Percentiles rank a stretch among this genome's conserved stretches.
Evolutionary conservation across 2,113 vertebrate species (phyloP).

Genomic region (mouse (Mus musculus)): DNA sequence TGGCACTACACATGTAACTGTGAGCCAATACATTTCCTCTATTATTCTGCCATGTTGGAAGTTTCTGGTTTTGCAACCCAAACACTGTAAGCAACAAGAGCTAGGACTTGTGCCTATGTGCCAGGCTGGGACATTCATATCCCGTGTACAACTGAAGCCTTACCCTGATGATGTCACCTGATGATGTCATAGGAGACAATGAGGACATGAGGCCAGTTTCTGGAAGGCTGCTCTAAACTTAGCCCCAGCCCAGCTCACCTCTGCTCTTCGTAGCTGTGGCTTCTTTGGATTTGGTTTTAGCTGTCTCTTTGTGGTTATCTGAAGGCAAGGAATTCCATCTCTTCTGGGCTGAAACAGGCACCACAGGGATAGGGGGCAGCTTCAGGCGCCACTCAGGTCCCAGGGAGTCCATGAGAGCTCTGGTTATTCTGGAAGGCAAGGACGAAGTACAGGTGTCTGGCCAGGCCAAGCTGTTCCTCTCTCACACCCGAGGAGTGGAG

Average conservation of each 20-base stretch:
- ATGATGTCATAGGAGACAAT: background rate
- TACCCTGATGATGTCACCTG: background rate
- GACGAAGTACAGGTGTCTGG: background rate
- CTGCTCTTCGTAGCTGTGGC: background rate
- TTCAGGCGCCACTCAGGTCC: conserved; percentile 93
- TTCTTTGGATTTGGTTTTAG: conserved; percentile 69
- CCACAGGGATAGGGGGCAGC: conserved; percentile 92
- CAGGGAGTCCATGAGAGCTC: conserved; percentile 91
- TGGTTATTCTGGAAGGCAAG: conserved; percentile 91
- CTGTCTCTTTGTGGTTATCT: conserved; percentile 43
- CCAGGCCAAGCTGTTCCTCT: background rate
- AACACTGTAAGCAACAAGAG: background rate
- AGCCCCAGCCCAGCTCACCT: conserved; percentile 73
- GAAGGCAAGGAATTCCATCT: conserved; percentile 82
- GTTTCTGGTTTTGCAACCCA: conserved; percentile 4
- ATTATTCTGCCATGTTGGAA: background rate
- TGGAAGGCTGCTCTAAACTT: background rate
- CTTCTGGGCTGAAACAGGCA: conserved; percentile 90
- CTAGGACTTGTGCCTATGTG: fast-evolving
- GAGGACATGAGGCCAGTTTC: background rate
- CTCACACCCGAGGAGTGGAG: background rate
- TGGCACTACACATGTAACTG: background rate
- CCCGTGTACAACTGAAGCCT: background rate
- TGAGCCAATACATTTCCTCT: background rate
- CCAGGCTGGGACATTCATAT: background rate